Evolutionary conservation across 2,888 invertebrate species (phyloP).

Genomic region (Nomada lathburiana): DNA sequence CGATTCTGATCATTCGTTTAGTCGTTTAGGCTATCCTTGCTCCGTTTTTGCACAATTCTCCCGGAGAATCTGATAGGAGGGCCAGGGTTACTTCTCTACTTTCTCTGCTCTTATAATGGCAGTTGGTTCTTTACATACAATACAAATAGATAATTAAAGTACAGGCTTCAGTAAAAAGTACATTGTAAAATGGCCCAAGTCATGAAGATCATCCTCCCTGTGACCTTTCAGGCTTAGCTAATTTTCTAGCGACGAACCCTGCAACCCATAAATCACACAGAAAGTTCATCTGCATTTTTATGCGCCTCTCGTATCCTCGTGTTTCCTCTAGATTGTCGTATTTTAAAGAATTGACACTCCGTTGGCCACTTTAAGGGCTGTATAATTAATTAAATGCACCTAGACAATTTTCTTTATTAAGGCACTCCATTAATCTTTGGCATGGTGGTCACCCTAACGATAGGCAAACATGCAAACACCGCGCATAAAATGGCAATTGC

Average conservation of each 20-base stretch:
- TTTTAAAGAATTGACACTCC: not conserved
- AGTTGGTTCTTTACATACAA: conserved; percentile 6
- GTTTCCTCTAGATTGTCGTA: not conserved
- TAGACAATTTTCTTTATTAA: too few species aligned
- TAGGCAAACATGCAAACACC: not conserved
- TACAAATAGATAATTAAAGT: conserved; percentile 9
- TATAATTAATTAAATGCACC: too few species aligned
- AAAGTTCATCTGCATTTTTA: conserved; percentile 19
- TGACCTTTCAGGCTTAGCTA: conserved; percentile 12
- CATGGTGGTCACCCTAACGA: not conserved
- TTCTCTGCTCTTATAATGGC: not conserved
- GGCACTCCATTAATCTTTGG: too few species aligned
- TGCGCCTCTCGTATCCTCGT: not conserved
- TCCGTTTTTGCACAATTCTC: conserved; percentile 27
- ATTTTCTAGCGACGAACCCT: not conserved
- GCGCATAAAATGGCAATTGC: not conserved
- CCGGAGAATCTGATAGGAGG: conserved; percentile 12
- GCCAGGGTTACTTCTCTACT: not conserved
- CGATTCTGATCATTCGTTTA: conserved; percentile 24
- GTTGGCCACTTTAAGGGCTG: too few species aligned
- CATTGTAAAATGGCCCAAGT: conserved; percentile 17
- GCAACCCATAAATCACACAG: conserved; percentile 21
- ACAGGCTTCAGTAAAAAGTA: conserved; percentile 27
- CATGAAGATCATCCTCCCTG: not conserved
- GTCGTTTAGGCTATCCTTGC: conserved; percentile 37